Evolutionary conservation across 1,140 invertebrate genomes (phyloP).

Genomic region (Belonocnema kinseyi): DNA sequence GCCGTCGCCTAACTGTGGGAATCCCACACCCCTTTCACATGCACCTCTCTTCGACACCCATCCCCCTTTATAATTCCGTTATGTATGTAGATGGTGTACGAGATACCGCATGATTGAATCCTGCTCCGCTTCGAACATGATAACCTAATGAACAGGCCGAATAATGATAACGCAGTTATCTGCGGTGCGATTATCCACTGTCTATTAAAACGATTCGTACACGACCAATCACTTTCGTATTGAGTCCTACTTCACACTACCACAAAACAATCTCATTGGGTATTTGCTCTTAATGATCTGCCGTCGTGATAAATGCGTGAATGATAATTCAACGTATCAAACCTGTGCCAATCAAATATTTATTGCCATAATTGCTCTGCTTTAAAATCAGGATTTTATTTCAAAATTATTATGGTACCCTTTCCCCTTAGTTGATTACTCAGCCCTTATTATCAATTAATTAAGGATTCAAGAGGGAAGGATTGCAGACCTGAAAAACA

Average conservation of each 20-base stretch:
- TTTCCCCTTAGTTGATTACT: too few relatives aligned
- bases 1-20: not conserved
- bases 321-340: not conserved
- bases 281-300: slow-evolving; percentile 4
- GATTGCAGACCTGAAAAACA: too few relatives aligned
- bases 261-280: not conserved
- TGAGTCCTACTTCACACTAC: not conserved
- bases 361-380: not conserved
- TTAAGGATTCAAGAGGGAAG: too few relatives aligned
- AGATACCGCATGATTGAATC: slow-evolving; percentile 72
- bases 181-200: slow-evolving; percentile 69
- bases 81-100: slow-evolving; percentile 69
- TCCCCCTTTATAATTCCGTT: slow-evolving; percentile 66
- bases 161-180: slow-evolving; percentile 64
- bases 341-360: not conserved
- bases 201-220: slow-evolving; percentile 70
- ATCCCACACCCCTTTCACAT: not conserved
- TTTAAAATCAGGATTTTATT: not conserved
- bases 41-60: slow-evolving; percentile 5
- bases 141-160: slow-evolving; percentile 73
- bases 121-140: slow-evolving; percentile 68
- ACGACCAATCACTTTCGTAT: slow-evolving; percentile 7
- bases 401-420: not conserved
- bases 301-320: not conserved
- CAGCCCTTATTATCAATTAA: too few relatives aligned